Percentiles rank a stretch among this genome's conserved stretches.
phyloP scores from a whole-genome alignment of 1,140 invertebrate species.

The Macrobrachium rosenbergii region DNA sequence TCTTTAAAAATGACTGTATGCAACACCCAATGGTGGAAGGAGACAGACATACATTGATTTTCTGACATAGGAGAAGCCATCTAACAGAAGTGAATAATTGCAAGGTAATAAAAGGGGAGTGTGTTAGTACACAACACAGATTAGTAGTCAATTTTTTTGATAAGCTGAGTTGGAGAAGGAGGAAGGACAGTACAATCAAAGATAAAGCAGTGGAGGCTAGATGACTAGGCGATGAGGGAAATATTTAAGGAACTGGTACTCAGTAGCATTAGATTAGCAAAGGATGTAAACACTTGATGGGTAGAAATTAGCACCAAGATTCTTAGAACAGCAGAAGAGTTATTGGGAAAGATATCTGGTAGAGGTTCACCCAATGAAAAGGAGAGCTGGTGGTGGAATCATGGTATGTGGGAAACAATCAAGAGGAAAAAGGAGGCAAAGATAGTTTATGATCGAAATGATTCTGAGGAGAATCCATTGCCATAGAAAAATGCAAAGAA shows the following conservation, averaged over 20 bases:
- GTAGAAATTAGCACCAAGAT: background rate
- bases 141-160: background rate
- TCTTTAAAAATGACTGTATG: background rate
- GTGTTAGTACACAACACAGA: background rate
- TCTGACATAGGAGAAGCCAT: background rate
- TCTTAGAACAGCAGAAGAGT: background rate
- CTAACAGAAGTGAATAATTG: conserved; percentile 1
- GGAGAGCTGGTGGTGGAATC: background rate
- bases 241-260: background rate
- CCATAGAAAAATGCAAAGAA: background rate
- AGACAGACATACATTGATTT: background rate
- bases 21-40: conserved; percentile 9
- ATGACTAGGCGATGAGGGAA: background rate
- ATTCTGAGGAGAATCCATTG: background rate
- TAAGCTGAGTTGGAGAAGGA: background rate
- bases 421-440: background rate
- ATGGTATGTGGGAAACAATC: background rate
- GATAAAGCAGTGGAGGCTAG: background rate
- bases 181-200: background rate
- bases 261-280: background rate
- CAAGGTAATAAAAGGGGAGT: conserved; percentile 3
- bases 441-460: background rate
- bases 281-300: background rate
- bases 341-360: conserved; percentile 2
- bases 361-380: background rate